Conservation (phyloP, 2,888 invertebrate species). For the Rhingia campestris region DNA sequence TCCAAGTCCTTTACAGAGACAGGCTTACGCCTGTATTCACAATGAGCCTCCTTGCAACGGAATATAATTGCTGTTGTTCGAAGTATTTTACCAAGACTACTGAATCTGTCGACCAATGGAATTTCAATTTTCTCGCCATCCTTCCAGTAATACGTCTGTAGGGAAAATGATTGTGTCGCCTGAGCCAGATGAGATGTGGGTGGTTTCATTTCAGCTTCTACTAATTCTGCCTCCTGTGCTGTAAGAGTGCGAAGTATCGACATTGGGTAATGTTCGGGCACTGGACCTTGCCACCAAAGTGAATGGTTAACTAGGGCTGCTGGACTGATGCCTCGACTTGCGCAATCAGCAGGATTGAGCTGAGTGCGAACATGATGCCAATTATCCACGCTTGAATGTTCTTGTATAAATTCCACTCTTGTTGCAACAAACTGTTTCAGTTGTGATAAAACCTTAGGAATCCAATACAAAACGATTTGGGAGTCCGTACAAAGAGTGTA, state of each 20-base stretch:
- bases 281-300: conserved; percentile 23
- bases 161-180: not conserved
- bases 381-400: not conserved
- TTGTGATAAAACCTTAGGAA: not conserved
- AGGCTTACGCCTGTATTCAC: not conserved
- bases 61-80: conserved; percentile 5
- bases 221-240: conserved; percentile 9
- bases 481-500: conserved; percentile 7
- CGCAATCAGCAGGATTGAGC: conserved; percentile 15
- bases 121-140: not conserved
- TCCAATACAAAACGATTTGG: conserved; percentile 1
- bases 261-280: conserved; percentile 4
- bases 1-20: not conserved
- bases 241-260: not conserved
- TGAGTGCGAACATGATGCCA: conserved; percentile 18
- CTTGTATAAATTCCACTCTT: not conserved
- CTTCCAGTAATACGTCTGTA: conserved; percentile 1
- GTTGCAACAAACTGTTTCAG: conserved; percentile 5
- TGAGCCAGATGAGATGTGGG: conserved; percentile 1
- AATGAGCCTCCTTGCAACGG: conserved; percentile 1
- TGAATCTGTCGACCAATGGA: conserved; percentile 1
- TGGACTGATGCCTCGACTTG: conserved; percentile 1
- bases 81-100: not conserved
- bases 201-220: conserved; percentile 3
- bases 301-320: not conserved